Conservation (phyloP, 92 coral and sea anemone genomes). For the Bergia puertoricense region DNA sequence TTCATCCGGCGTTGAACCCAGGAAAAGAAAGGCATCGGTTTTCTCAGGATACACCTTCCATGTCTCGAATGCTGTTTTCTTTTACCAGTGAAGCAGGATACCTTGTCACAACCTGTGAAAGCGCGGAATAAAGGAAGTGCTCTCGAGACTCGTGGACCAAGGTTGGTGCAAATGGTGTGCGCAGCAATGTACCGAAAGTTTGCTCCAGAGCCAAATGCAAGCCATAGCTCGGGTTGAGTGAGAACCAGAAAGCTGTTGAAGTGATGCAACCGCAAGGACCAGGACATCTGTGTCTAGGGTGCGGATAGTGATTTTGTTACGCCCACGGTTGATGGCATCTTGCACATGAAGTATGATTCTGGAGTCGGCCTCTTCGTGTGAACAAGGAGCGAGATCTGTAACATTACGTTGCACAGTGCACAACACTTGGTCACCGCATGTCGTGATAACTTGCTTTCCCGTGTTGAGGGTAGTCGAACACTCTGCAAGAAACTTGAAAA, state of each 20-base stretch:
- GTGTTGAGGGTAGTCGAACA: conserved; percentile 32
- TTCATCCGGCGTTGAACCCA: too few species aligned
- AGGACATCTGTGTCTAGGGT: background rate
- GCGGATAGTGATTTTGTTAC: background rate
- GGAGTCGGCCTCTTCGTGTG: background rate
- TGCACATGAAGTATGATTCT: background rate
- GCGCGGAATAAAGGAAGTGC: background rate
- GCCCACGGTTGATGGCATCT: background rate
- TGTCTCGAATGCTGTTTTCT: background rate
- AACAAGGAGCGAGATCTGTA: too few species aligned
- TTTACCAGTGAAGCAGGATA: too few species aligned
- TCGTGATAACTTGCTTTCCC: conserved; percentile 51
- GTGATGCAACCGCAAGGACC: background rate
- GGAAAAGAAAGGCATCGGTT: background rate
- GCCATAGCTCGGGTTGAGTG: background rate
- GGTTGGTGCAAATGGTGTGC: background rate
- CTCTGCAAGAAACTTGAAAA: conserved; percentile 64
- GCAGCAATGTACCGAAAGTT: background rate
- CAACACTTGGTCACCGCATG: conserved; percentile 49
- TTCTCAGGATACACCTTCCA: background rate
- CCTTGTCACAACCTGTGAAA: conserved; percentile 25
- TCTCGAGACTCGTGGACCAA: background rate
- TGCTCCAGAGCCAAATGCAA: background rate
- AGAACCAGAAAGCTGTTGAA: background rate
- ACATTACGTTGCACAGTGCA: background rate